phyloP scores from a whole-genome alignment of 2,888 invertebrate genomes.

The Silvanus unidentatus region DNA sequence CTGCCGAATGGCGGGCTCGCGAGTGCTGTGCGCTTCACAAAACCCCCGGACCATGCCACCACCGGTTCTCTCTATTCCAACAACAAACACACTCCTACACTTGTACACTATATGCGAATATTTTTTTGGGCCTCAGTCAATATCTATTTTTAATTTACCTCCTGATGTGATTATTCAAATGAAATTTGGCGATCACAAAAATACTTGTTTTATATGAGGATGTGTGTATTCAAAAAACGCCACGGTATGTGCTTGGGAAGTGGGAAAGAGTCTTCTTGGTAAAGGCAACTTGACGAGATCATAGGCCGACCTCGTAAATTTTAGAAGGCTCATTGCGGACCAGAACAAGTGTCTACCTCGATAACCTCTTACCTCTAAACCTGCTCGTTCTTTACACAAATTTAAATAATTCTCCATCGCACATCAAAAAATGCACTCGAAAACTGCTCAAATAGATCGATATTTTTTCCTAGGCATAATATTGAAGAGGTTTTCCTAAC shows the following conservation, averaged over 20 bases:
- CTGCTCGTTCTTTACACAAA: constrained; percentile 32
- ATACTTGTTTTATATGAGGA: not conserved
- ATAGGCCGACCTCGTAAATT: constrained; percentile 42
- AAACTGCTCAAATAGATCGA: not conserved
- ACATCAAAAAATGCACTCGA: constrained; percentile 23
- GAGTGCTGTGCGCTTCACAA: constrained; percentile 36
- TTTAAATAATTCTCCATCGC: constrained; percentile 31
- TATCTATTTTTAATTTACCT: constrained; percentile 1
- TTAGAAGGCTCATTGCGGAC: constrained; percentile 36
- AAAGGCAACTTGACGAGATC: constrained; percentile 36
- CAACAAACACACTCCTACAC: constrained; percentile 13
- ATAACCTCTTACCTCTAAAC: constrained; percentile 41
- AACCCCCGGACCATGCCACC: constrained; percentile 29
- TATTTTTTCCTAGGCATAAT: too few species aligned
- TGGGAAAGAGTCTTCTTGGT: not conserved
- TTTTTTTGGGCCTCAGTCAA: constrained; percentile 1
- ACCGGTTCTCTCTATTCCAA: constrained; percentile 15
- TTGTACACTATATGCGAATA: constrained; percentile 13
- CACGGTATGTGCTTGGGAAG: too few species aligned
- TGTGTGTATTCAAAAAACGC: not conserved
- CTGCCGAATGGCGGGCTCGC: constrained; percentile 55
- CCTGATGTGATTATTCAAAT: not conserved
- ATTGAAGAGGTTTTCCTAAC: constrained; percentile 16
- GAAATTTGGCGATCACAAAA: not conserved
- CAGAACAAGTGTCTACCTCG: constrained; percentile 42